A percentile compares a stretch with the other conserved stretches of the same genome.
These are phyloP conservation scores for Pangasius mekongensis DNA, from an alignment of 2,797 vertebrate genomes.

Conservation along the genomic window DNA sequence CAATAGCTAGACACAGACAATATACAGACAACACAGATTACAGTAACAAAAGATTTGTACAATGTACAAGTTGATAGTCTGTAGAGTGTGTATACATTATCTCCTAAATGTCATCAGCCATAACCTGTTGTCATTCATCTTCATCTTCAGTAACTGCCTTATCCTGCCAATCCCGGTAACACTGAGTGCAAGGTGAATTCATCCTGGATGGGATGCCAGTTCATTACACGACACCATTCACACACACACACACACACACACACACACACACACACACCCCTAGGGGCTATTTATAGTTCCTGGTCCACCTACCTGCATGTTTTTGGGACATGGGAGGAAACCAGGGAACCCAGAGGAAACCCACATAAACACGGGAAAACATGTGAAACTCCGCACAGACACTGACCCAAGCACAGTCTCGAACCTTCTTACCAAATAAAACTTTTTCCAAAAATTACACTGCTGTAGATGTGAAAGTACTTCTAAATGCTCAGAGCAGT, in stretches of 20 bases:
- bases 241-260: background rate
- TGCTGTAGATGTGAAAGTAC: constrained; percentile 6
- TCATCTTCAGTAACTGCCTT: background rate
- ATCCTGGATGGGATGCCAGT: background rate
- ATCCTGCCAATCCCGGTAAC: background rate
- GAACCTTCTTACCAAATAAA: background rate
- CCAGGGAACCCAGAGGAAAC: background rate
- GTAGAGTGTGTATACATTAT: background rate
- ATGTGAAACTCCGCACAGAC: background rate
- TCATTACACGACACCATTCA: background rate
- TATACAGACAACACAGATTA: background rate
- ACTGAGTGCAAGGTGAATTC: background rate
- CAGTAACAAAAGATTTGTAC: background rate
- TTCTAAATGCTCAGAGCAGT: constrained; percentile 26
- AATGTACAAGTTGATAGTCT: background rate
- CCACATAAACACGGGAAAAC: background rate
- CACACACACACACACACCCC: background rate
- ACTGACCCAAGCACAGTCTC: background rate
- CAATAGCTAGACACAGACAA: background rate
- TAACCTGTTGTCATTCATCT: background rate
- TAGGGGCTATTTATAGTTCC: background rate
- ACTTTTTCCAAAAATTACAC: background rate
- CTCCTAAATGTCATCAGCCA: background rate
- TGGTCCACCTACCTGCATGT: background rate
- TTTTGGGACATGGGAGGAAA: background rate